Evolutionary conservation across 2,797 vertebrate genomes (phyloP).

Genomic region (Myripristis jacobus): DNA sequence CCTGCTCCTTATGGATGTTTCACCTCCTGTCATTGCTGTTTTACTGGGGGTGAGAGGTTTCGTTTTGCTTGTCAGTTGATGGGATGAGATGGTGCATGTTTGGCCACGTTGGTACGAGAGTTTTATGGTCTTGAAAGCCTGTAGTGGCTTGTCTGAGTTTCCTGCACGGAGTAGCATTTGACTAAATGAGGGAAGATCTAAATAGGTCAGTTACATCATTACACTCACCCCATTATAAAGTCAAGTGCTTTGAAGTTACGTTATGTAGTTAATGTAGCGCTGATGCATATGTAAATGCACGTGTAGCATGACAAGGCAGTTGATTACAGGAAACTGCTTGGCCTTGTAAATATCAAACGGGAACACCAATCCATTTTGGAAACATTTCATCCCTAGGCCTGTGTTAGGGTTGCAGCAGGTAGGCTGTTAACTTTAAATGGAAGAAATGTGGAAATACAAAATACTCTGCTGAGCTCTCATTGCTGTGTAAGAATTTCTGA

Average conservation of each 20-base stretch:
- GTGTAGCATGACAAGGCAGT: neutral
- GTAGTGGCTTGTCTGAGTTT: conserved; percentile 28
- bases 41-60: conserved; percentile 25
- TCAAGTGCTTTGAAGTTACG: conserved; percentile 7
- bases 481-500: neutral
- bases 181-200: conserved; percentile 34
- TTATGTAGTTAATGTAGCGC: neutral
- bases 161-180: conserved; percentile 38
- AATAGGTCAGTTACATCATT: conserved; percentile 24
- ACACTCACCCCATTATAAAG: neutral
- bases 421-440: neutral
- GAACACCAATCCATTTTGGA: neutral
- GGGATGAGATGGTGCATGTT: conserved; percentile 28
- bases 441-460: neutral
- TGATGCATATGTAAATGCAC: neutral
- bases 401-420: neutral
- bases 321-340: neutral
- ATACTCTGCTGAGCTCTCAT: neutral
- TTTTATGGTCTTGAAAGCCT: conserved; percentile 50
- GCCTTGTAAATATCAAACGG: conserved; percentile 3
- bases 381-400: neutral
- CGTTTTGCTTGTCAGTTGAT: conserved; percentile 37
- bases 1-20: neutral
- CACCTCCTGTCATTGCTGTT: neutral
- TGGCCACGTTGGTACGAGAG: conserved; percentile 18